Evolutionary conservation across 2,888 invertebrate species (phyloP).

Genomic region (Laspeyria flexula): DNA sequence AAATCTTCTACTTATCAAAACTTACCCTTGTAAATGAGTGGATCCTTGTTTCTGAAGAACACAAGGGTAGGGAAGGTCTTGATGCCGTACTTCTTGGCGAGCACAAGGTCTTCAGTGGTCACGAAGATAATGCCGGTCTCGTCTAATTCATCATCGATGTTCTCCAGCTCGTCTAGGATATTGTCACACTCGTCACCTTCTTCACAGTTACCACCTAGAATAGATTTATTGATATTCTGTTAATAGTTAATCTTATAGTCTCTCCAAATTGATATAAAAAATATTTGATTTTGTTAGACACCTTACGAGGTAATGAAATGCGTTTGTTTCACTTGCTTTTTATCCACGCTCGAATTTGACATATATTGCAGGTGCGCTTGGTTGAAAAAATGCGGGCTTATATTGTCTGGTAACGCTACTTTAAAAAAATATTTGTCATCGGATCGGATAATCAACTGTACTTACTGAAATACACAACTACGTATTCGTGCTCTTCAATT

Average conservation of each 20-base stretch:
- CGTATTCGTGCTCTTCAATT: slow-evolving; percentile 96
- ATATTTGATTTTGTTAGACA: too few species aligned
- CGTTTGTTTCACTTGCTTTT: too few species aligned
- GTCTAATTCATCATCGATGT: slow-evolving; percentile 96
- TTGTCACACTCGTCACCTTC: slow-evolving; percentile 95
- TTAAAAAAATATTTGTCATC: too few species aligned
- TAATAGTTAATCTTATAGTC: too few species aligned
- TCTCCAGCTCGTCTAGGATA: slow-evolving; percentile 94
- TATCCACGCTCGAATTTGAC: too few species aligned
- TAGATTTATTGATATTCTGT: not conserved
- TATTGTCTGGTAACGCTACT: too few species aligned
- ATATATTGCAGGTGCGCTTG: too few species aligned
- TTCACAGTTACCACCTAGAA: slow-evolving; percentile 92
- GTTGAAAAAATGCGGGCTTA: too few species aligned
- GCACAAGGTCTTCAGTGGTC: slow-evolving; percentile 93
- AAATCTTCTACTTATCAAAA: too few species aligned
- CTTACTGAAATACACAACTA: slow-evolving; percentile 97
- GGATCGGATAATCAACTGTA: too few species aligned
- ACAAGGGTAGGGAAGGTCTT: slow-evolving; percentile 94
- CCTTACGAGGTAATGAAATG: too few species aligned
- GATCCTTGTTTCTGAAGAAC: slow-evolving; percentile 96
- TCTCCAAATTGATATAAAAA: too few species aligned
- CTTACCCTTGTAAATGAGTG: slow-evolving; percentile 90
- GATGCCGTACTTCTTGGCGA: slow-evolving; percentile 94
- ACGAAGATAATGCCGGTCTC: slow-evolving; percentile 97